Evolutionary conservation across 2,797 vertebrate genomes (phyloP).

Genomic region (Thaleichthys pacificus): DNA sequence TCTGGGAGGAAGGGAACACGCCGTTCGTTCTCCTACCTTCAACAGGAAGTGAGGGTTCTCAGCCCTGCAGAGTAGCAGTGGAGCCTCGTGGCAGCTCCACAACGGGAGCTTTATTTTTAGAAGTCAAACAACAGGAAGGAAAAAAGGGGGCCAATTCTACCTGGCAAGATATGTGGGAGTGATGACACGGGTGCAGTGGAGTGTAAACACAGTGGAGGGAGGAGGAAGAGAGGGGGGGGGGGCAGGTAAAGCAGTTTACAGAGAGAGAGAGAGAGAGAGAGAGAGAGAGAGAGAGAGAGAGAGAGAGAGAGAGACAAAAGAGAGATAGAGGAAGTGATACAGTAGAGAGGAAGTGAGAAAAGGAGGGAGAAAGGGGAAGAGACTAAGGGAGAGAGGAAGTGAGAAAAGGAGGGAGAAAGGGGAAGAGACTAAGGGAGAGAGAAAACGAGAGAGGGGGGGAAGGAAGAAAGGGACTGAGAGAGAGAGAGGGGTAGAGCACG

Average conservation of each 20-base stretch:
- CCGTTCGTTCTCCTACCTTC: conserved; percentile 43
- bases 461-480: too few relatives aligned
- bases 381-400: conserved; percentile 17
- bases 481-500: too few relatives aligned
- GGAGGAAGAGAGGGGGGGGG: conserved; percentile 19
- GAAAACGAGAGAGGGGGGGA: neutral
- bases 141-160: conserved; percentile 81
- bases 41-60: conserved; percentile 71
- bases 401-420: neutral
- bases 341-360: neutral
- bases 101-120: conserved; percentile 80
- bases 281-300: conserved; percentile 16
- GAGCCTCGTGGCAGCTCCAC: conserved; percentile 65
- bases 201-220: conserved; percentile 63
- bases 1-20: conserved; percentile 35
- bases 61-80: conserved; percentile 66
- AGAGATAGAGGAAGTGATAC: neutral
- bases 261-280: conserved; percentile 10
- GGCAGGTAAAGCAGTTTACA: too few relatives aligned
- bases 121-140: conserved; percentile 76
- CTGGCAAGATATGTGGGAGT: conserved; percentile 75
- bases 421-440: conserved; percentile 24
- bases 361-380: conserved; percentile 12
- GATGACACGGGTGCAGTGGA: conserved; percentile 73
- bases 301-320: conserved; percentile 10